phyloP scores from a whole-genome alignment of 2,888 invertebrate species.

The Litoditis marina region DNA sequence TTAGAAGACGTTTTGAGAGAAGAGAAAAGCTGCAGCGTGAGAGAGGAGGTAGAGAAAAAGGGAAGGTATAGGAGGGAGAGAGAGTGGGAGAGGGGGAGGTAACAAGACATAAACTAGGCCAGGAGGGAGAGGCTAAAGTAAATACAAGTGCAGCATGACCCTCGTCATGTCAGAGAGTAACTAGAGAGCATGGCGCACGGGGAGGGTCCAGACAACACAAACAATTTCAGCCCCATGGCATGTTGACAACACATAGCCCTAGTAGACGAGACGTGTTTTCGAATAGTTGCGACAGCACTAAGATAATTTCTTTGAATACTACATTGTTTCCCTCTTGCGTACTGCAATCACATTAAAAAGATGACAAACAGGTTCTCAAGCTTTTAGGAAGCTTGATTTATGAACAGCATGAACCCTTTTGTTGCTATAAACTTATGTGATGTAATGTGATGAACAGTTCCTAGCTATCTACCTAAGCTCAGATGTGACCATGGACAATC shows the following conservation, averaged over 20 bases:
- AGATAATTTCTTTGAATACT: no score
- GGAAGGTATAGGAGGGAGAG: slow-evolving; percentile 2
- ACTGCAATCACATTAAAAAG: no score
- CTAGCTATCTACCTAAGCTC: no score
- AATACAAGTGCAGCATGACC: slow-evolving; percentile 9
- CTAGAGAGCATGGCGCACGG: not conserved
- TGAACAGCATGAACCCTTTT: no score
- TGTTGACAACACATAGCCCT: slow-evolving; percentile 7
- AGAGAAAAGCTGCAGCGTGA: not conserved
- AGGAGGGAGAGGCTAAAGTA: slow-evolving; percentile 9
- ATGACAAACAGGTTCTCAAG: no score
- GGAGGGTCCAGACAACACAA: slow-evolving; percentile 13
- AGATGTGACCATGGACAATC: no score
- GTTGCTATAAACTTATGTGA: no score
- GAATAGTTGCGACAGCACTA: no score
- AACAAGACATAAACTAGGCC: slow-evolving; percentile 19
- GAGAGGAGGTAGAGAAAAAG: slow-evolving; percentile 1
- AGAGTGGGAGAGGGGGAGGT: not conserved
- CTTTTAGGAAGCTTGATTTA: no score
- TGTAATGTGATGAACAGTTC: no score
- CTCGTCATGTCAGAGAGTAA: not conserved
- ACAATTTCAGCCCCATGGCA: slow-evolving; percentile 10
- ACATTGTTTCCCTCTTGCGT: no score
- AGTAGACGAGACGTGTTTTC: no score
- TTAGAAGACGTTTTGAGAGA: not conserved